Evolutionary conservation across 2,888 invertebrate species (phyloP).

Genomic region (Altica lythri): DNA sequence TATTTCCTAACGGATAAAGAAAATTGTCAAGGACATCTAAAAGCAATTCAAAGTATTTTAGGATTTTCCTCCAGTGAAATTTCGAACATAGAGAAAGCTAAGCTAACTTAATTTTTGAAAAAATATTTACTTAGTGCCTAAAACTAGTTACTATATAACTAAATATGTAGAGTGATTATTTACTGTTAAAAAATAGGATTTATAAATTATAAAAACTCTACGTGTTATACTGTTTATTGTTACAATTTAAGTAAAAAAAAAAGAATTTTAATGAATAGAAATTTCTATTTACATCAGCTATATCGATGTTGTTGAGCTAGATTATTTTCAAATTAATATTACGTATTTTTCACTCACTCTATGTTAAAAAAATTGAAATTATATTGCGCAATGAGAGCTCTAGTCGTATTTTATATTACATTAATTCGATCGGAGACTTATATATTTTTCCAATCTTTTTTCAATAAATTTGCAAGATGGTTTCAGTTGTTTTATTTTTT

Average conservation of each 20-base stretch:
- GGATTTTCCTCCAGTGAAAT: slow-evolving; percentile 84
- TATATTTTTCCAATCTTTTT: slow-evolving; percentile 19
- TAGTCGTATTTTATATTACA: not conserved
- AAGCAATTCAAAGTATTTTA: slow-evolving; percentile 89
- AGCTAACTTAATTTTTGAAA: slow-evolving; percentile 53
- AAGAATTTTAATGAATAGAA: not conserved
- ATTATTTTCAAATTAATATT: not conserved
- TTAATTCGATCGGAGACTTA: slow-evolving; percentile 2
- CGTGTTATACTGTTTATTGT: not conserved
- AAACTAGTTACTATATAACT: slow-evolving; percentile 5
- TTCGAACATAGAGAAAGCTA: slow-evolving; percentile 75
- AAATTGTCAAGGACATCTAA: slow-evolving; percentile 84
- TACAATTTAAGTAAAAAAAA: slow-evolving; percentile 1
- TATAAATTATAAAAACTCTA: not conserved
- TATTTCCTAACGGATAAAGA: slow-evolving; percentile 90
- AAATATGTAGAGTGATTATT: slow-evolving; percentile 4
- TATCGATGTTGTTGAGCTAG: not conserved
- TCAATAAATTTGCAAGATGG: slow-evolving; percentile 20
- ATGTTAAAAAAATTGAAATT: not conserved
- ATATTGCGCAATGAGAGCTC: not conserved
- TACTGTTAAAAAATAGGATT: not conserved
- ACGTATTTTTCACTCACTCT: not conserved
- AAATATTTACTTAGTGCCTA: slow-evolving; percentile 36
- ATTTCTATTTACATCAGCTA: not conserved
- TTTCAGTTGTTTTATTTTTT: too few relatives aligned